phyloP scores from a whole-genome alignment of 2,888 invertebrate genomes.

The Drosophila paranaensis region DNA sequence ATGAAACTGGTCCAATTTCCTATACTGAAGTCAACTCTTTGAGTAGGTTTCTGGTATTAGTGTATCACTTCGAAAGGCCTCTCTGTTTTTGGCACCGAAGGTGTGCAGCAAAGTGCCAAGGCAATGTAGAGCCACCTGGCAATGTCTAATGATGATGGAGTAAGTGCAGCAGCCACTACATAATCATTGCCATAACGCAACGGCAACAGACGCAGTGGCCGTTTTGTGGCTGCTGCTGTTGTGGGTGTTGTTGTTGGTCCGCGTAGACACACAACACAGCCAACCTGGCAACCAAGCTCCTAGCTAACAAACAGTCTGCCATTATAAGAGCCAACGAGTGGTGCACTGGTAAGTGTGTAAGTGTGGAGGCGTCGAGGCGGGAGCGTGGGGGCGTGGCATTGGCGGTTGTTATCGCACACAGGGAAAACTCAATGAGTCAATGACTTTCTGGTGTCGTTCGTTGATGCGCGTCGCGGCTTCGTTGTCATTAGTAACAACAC shows the following conservation, averaged over 20 bases:
- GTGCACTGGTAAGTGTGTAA: slow-evolving; percentile 46
- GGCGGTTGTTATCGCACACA: slow-evolving; percentile 50
- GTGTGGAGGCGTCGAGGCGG: slow-evolving; percentile 24
- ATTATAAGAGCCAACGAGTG: slow-evolving; percentile 65
- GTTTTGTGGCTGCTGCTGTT: slow-evolving; percentile 20
- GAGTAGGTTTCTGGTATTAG: slow-evolving; percentile 25
- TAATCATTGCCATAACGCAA: slow-evolving; percentile 61
- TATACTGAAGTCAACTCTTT: slow-evolving; percentile 31
- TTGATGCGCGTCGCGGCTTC: slow-evolving; percentile 74
- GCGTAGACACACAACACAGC: slow-evolving; percentile 67
- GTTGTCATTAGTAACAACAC: slow-evolving; percentile 78
- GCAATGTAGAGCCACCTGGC: slow-evolving; percentile 60
- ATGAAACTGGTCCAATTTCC: background rate
- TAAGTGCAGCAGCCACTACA: slow-evolving; percentile 63
- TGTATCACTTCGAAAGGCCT: slow-evolving; percentile 36
- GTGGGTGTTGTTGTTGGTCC: slow-evolving; percentile 32
- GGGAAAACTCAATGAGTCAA: slow-evolving; percentile 73
- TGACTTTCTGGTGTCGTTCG: slow-evolving; percentile 77
- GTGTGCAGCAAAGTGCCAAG: slow-evolving; percentile 58
- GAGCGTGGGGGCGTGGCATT: slow-evolving; percentile 32
- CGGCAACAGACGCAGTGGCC: slow-evolving; percentile 23
- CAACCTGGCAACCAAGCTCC: slow-evolving; percentile 48
- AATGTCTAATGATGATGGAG: slow-evolving; percentile 74
- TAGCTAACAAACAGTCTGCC: slow-evolving; percentile 68
- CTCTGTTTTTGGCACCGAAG: slow-evolving; percentile 57